Conservation (phyloP, 1,140 invertebrate genomes). For the Archivesica marissinica region DNA sequence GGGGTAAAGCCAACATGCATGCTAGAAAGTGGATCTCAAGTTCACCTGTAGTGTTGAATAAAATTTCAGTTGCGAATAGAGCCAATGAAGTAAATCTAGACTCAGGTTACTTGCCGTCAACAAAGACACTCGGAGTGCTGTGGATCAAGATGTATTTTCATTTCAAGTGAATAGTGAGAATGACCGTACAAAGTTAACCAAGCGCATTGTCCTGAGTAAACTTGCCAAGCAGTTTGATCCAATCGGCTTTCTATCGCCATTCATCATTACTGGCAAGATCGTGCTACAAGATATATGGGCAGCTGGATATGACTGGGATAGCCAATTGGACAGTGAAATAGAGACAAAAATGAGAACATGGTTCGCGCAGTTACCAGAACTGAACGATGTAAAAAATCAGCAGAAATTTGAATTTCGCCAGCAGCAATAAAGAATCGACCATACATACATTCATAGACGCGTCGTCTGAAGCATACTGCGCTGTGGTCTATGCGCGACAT, state of each 20-base stretch:
- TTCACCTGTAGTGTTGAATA: background rate
- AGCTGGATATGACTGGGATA: slow-evolving; percentile 10
- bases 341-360: background rate
- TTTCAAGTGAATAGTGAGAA: background rate
- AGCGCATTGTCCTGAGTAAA: slow-evolving; percentile 24
- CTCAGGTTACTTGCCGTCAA: slow-evolving; percentile 2
- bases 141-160: slow-evolving; percentile 50
- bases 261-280: slow-evolving; percentile 4
- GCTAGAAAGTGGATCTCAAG: slow-evolving; percentile 24
- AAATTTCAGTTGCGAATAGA: background rate
- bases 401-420: background rate
- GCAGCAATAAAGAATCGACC: background rate
- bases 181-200: background rate
- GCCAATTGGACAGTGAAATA: background rate
- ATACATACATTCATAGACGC: slow-evolving; percentile 7
- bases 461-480: background rate
- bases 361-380: background rate
- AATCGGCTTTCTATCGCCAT: slow-evolving; percentile 8
- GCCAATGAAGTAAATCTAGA: background rate
- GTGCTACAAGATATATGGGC: slow-evolving; percentile 16
- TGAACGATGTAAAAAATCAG: background rate
- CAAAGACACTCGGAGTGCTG: slow-evolving; percentile 48
- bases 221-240: slow-evolving; percentile 15
- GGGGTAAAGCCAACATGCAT: slow-evolving; percentile 1
- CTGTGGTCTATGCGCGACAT: slow-evolving; percentile 2